Evolutionary conservation across 1,140 invertebrate genomes (phyloP).

Genomic region (Pseudoatta argentina): DNA sequence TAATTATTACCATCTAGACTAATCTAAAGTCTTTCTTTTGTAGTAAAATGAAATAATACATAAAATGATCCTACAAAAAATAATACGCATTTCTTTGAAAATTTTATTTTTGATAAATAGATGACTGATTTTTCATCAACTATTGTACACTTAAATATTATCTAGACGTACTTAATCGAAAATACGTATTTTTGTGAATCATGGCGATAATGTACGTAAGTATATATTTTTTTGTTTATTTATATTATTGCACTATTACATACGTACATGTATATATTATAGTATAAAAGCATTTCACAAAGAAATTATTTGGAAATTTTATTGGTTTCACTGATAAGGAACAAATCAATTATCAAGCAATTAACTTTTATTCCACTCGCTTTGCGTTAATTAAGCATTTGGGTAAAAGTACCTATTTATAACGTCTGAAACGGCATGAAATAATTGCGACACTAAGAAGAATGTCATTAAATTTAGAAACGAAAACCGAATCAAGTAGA

Average conservation of each 20-base stretch:
- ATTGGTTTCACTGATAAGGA: slow-evolving; percentile 3
- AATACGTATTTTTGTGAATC: not conserved
- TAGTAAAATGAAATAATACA: not conserved
- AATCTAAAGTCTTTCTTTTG: not conserved
- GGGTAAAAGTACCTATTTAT: not conserved
- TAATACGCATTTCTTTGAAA: not conserved
- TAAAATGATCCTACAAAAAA: not conserved
- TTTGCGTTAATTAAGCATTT: not conserved
- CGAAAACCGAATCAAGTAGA: slow-evolving; percentile 20
- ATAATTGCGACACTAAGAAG: not conserved
- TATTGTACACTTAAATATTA: not conserved
- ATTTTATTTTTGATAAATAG: not conserved
- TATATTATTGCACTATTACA: not conserved
- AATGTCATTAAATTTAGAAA: slow-evolving; percentile 24
- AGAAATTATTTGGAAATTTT: slow-evolving; percentile 1
- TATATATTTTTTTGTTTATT: not conserved
- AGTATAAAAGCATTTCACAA: not conserved
- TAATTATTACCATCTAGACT: not conserved
- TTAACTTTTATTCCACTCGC: not conserved
- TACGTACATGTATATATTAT: not conserved
- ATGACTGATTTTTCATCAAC: not conserved
- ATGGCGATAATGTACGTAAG: not conserved
- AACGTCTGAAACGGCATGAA: not conserved
- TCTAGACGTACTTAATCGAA: not conserved
- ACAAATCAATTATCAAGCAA: slow-evolving; percentile 7